phyloP scores from a whole-genome alignment of 2,888 invertebrate genomes.

The Nomada goodeniana region DNA sequence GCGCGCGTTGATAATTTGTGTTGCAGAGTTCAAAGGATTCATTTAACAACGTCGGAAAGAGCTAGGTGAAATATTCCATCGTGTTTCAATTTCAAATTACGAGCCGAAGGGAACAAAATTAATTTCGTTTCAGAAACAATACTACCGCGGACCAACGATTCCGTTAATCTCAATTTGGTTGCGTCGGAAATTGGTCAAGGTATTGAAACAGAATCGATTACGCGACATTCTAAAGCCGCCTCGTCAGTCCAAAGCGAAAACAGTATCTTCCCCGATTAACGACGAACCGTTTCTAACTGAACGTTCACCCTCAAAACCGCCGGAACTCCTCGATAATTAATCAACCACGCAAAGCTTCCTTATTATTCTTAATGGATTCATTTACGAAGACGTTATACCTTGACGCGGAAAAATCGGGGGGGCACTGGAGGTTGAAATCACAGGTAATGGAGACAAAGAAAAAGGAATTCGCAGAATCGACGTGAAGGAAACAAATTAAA shows the following conservation, averaged over 20 bases:
- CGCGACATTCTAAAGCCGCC: background rate
- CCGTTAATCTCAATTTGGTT: background rate
- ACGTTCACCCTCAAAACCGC: background rate
- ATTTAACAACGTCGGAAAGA: too few species aligned
- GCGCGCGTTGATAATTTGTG: background rate
- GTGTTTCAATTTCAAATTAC: background rate
- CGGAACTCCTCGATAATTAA: conserved; percentile 40
- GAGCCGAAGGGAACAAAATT: too few species aligned
- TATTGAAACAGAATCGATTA: background rate
- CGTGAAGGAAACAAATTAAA: conserved; percentile 5
- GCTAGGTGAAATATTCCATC: too few species aligned
- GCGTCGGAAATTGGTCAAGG: background rate
- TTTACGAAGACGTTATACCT: background rate
- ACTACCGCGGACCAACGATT: background rate
- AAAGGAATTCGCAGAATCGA: background rate
- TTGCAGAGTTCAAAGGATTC: too few species aligned
- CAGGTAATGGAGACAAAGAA: background rate
- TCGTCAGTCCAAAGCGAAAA: background rate
- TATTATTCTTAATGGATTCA: conserved; percentile 47
- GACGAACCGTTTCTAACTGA: background rate
- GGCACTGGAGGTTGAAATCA: background rate
- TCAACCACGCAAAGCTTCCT: conserved; percentile 20
- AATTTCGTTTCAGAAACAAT: background rate
- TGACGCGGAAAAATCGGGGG: background rate
- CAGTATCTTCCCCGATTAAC: conserved; percentile 24